These are phyloP conservation scores for Silurus aristotelis DNA, from an alignment of 2,797 vertebrate genomes.

Conservation along the genomic window DNA sequence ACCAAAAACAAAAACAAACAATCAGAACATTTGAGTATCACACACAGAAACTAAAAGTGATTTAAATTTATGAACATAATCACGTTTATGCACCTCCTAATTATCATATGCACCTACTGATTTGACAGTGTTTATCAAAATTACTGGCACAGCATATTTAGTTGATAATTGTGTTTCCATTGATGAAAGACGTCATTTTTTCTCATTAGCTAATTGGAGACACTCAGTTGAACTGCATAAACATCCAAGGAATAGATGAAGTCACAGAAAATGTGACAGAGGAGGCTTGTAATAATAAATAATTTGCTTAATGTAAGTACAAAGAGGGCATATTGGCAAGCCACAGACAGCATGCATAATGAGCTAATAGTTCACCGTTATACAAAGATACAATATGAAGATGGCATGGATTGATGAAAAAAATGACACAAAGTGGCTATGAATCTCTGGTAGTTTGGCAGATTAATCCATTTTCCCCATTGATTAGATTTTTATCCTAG, in stretches of 20 bases:
- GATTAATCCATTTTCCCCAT: constrained; percentile 49
- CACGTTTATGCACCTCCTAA: background rate
- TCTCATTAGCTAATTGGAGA: constrained; percentile 53
- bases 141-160: constrained; percentile 17
- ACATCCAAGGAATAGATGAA: constrained; percentile 52
- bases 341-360: constrained; percentile 44
- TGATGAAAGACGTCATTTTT: constrained; percentile 44
- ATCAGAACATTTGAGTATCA: background rate
- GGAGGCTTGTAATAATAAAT: constrained; percentile 55
- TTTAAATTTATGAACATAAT: background rate
- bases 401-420: constrained; percentile 47
- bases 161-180: constrained; percentile 30
- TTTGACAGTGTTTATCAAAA: constrained; percentile 21
- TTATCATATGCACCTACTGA: background rate
- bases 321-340: constrained; percentile 45
- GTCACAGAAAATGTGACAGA: constrained; percentile 39
- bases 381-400: constrained; percentile 39
- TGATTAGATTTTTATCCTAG: constrained; percentile 44
- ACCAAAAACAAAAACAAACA: background rate
- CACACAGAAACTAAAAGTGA: background rate
- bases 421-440: constrained; percentile 33
- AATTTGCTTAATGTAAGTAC: constrained; percentile 56
- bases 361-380: constrained; percentile 47
- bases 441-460: constrained; percentile 42
- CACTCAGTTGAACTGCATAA: constrained; percentile 47